Conservation (phyloP, 2,888 invertebrate genomes). For the Periphyllus acericola region DNA sequence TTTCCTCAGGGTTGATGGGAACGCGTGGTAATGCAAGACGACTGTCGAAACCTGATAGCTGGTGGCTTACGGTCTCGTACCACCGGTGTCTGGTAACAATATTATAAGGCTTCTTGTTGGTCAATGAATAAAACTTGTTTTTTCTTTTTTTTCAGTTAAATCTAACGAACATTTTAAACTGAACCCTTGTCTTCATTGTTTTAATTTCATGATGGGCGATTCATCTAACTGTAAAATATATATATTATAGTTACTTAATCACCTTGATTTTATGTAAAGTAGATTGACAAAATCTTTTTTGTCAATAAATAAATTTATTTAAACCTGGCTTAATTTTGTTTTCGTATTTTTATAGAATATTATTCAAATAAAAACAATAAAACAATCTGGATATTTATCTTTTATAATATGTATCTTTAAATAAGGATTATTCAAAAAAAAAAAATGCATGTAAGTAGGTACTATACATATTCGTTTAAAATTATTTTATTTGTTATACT, state of each 20-base stretch:
- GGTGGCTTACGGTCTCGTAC: slow-evolving; percentile 56
- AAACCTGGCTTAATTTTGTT: not conserved
- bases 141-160: slow-evolving; percentile 29
- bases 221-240: slow-evolving; percentile 41
- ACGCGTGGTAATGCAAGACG: slow-evolving; percentile 59
- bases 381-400: not conserved
- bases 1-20: slow-evolving; percentile 57
- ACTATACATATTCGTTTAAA: not conserved
- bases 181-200: slow-evolving; percentile 50
- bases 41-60: slow-evolving; percentile 53
- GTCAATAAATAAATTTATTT: not conserved
- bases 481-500: not conserved
- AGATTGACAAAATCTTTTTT: not conserved
- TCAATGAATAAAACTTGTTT: slow-evolving; percentile 58
- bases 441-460: not conserved
- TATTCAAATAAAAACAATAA: not conserved
- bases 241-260: slow-evolving; percentile 14
- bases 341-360: not conserved
- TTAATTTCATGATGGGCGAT: slow-evolving; percentile 21
- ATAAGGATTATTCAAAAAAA: not conserved
- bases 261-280: not conserved
- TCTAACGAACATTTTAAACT: slow-evolving; percentile 37
- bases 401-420: not conserved
- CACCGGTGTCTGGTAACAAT: slow-evolving; percentile 60
- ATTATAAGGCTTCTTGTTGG: slow-evolving; percentile 57